These are phyloP conservation scores for Diabrotica virgifera DNA, from an alignment of 1,140 invertebrate species.

Conservation along the genomic window DNA sequence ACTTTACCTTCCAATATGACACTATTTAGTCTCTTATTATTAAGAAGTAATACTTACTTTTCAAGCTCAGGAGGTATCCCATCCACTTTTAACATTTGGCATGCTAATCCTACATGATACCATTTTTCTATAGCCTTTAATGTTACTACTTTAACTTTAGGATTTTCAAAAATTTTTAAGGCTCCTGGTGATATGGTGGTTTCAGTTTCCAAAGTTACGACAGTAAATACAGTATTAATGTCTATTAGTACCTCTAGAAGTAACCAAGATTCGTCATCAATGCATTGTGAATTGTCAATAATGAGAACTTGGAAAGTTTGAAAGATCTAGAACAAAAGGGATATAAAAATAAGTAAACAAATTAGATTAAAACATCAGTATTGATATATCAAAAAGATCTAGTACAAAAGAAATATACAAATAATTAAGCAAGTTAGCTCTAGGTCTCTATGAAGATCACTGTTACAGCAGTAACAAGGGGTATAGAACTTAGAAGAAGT, in stretches of 20 bases:
- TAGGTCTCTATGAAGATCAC: no score
- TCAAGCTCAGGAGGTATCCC: conserved; percentile 61
- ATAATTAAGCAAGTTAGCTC: no score
- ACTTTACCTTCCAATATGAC: no score
- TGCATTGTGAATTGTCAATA: conserved; percentile 54
- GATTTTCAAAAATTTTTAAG: conserved; percentile 34
- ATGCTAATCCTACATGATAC: conserved; percentile 58
- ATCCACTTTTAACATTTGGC: conserved; percentile 59
- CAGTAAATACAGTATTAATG: conserved; percentile 25
- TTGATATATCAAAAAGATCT: no score
- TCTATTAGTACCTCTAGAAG: conserved; percentile 48
- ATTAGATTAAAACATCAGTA: no score
- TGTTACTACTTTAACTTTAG: conserved; percentile 39
- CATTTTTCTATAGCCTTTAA: conserved; percentile 50
- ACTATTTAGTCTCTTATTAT: no score
- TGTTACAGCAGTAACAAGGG: no score
- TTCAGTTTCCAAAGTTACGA: conserved; percentile 37
- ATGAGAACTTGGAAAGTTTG: conserved; percentile 51
- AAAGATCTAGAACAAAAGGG: conserved; percentile 37
- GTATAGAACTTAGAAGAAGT: no score
- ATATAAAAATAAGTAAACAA: no score
- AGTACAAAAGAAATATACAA: no score
- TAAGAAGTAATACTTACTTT: conserved; percentile 51
- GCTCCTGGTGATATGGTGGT: conserved; percentile 20
- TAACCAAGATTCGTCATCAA: conserved; percentile 55